Base-by-base conservation (phyloP, 2,113 vertebrate species). In the Motacilla tschutschensis region DNA sequence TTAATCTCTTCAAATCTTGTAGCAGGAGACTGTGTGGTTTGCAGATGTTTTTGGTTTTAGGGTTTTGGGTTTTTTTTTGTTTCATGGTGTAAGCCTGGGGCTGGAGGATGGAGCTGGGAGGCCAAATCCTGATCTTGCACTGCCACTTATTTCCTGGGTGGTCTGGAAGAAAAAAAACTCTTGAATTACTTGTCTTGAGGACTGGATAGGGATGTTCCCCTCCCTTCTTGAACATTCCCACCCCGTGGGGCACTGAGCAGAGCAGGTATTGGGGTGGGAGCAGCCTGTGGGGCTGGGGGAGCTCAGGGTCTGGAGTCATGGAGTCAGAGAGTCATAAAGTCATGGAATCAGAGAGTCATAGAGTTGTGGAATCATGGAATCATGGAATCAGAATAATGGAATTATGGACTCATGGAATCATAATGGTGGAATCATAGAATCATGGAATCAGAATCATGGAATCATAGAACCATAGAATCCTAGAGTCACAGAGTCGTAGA, bases 1-100 rank as follows among this genome's bases (percentile, higher is more conserved):
- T 84, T 86, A 86, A 90, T 93, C 18, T 59, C 44, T 75, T 92
- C 16, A 78, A 60, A 71, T 87, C 64, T 91, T 90, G 74, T 64
- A 65, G 73, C 58, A 88, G 62, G 50, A 80, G 84, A 31, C 53
- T 40, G 16, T 48, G 77, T 64, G 69, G 53, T 79, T 86, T 9
- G 5, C 67, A 88, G 67, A 75, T 0, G 0, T 1, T 26, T 60
- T 36, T 48, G 24, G 60, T 29, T 66, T 53, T 29, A 10, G 5
- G 38, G 9, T 12, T 65, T 47, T 58, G 14, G 5, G 5, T 33
- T 17, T 35, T 31, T n/a, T 22, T 50, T 41, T 5, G 20, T 73
- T 81, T 71, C 0, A 0, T 50, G 75, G 40, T 87, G 43, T 70
- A 48, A 82, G 33, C 60, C 57, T 67, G 36, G 25, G 66, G 74